Base-by-base conservation (phyloP, 2,888 invertebrate genomes). In the Halictus quadricinctus region DNA sequence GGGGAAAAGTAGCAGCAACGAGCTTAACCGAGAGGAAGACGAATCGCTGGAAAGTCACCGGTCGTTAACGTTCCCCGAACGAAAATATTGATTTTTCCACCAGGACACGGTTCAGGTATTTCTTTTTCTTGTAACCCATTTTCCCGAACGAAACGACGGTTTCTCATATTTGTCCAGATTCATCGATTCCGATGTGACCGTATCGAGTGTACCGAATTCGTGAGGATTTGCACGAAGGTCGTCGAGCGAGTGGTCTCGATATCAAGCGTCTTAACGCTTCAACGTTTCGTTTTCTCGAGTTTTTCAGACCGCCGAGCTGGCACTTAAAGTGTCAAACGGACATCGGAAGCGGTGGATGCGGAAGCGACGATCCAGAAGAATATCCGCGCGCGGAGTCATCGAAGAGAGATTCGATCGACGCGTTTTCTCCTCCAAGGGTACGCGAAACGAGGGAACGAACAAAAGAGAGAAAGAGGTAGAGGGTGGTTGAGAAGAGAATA, bases 351-450 rank as follows among this genome's bases (percentile, higher is more conserved):
- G 64, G 29, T 21, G 69, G 69, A 41, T 12, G 69, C 69, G 69
- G 69, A 41, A 69, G 21, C 69, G 41, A 36, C 69, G 69, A 69
- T 69, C 69, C 69, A 69, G 69, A 69, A 41, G 69, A 69, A 41
- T 69, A 69, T 41, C 41, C 10, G 64, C 64, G 64, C 64, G 64
- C 15, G 64, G 29, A 29, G 15, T 64, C 64, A 15, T 64, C 41
- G 41, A 41, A 18, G 41, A 21, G 41, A 21, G 36, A 69, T 41
- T 69, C 69, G 69, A 69, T 69, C 69, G 69, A 25, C 46, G 72
- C 72, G 48, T 15, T 48, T 73, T 73, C 50, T 76, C 50, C 15
- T 25, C 72, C n/a, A 72, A 72, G 72, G 72, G 46, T 72, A 46
- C 46, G 46, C 46, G 46, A 72, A 48, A 50, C 29, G 29, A 64